These are phyloP conservation scores for Cyclopterus lumpus DNA, from an alignment of 2,797 vertebrate genomes.

Conservation along the genomic window DNA sequence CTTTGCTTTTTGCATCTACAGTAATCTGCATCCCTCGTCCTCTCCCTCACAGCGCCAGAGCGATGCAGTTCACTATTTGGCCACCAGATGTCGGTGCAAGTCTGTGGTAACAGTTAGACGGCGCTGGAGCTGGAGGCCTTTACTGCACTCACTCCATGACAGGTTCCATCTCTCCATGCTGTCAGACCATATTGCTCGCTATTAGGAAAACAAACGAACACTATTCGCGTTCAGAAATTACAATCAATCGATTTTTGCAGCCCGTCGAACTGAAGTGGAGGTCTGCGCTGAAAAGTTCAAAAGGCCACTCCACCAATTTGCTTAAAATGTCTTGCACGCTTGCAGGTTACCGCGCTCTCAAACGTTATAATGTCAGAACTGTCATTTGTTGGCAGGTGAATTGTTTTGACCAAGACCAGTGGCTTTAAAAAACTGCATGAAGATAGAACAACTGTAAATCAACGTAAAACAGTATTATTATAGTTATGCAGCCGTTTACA, in stretches of 20 bases:
- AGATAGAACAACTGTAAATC: background rate
- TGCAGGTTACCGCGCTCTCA: background rate
- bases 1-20: background rate
- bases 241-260: constrained; percentile 7
- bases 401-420: background rate
- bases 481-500: background rate
- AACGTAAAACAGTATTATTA: background rate
- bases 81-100: constrained; percentile 76
- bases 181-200: constrained; percentile 19
- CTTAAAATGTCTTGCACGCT: background rate
- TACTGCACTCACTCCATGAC: background rate
- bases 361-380: background rate
- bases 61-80: constrained; percentile 41
- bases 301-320: background rate
- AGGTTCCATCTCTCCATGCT: constrained; percentile 5
- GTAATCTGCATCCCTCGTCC: background rate
- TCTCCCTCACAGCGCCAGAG: background rate
- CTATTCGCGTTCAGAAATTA: background rate
- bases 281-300: background rate
- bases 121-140: background rate
- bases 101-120: background rate
- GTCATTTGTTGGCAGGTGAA: background rate
- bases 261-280: background rate
- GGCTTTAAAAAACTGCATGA: background rate
- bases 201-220: constrained; percentile 6